Evolutionary conservation across 2,888 invertebrate species (phyloP).

Genomic region (Agonopterix alstromeriana): DNA sequence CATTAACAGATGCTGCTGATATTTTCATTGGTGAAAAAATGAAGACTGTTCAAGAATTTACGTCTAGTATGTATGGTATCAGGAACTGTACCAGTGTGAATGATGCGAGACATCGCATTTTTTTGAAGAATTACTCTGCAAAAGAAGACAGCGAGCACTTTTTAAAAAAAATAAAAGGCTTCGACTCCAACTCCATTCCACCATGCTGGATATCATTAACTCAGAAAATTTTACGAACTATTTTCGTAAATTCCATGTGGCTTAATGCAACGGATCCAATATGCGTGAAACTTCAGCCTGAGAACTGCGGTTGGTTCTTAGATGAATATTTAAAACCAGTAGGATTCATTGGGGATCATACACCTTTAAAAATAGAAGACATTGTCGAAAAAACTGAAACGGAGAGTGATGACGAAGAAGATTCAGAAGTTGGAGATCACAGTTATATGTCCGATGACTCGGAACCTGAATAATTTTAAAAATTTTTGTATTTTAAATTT

Average conservation of each 20-base stretch:
- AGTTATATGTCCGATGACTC: no score
- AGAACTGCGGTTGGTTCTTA: slow-evolving; percentile 18
- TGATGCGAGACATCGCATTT: no score
- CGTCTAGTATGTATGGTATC: slow-evolving; percentile 25
- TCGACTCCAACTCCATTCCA: slow-evolving; percentile 2
- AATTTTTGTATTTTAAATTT: no score
- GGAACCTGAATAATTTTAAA: no score
- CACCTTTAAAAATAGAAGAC: slow-evolving; percentile 7
- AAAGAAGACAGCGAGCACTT: slow-evolving; percentile 24
- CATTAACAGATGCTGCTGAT: background rate
- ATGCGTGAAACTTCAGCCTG: slow-evolving; percentile 18
- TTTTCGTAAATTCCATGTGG: slow-evolving; percentile 16
- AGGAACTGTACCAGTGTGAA: slow-evolving; percentile 25
- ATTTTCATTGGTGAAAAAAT: background rate
- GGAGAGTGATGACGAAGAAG: no score
- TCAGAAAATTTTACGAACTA: slow-evolving; percentile 5
- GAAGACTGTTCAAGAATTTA: slow-evolving; percentile 9
- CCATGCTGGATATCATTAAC: slow-evolving; percentile 3
- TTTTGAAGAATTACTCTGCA: slow-evolving; percentile 20
- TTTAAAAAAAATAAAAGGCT: slow-evolving; percentile 14
- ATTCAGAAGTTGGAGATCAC: no score
- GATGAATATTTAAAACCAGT: slow-evolving; percentile 13
- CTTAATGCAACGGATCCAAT: slow-evolving; percentile 18
- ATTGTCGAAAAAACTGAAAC: no score
- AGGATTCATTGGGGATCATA: slow-evolving; percentile 10